Evolutionary conservation across 1,140 invertebrate species (phyloP), one percentile per base, ranked within the genome.

Genomic region (Stegodyphus dumicola): DNA sequence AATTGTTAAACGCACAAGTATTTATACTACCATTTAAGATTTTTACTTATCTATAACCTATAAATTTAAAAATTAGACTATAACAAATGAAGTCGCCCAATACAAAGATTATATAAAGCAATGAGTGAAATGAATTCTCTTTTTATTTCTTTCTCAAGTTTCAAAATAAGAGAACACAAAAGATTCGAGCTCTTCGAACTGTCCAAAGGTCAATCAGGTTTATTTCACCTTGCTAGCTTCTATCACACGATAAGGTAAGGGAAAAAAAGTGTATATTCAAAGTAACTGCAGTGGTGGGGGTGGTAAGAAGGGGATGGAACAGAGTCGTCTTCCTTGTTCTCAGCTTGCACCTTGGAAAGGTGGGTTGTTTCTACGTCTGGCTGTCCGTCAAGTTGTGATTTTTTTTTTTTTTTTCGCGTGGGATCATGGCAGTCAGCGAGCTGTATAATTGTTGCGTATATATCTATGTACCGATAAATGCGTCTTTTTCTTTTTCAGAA

Each of bases 381-480:
- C 48, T 53, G 48, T 67, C 76, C 76, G 54, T 67, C 60, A 54
- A 75, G 60, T 18, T 17, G 76, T 33, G 9, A 66, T 60, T 18
- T 66, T 77, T 60, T 77, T 18, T 66, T 77, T 60, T 77, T 60
- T 51, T 2, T 18, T 17, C 15, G 76, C 48, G 64, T 77, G 76
- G 60, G 60, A 77, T 67, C 76, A 18, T 52, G 64, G 52, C 48
- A 18, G 48, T 54, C 76, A 77, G 64, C 76, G 76, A 51, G 76
- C 76, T 64, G 76, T 67, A 77, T 77, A 77, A 77, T 77, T 77
- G 76, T 53, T 10, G n/a, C 33, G 3, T 52, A 66, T 52, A 49
- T 65, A 67, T 49, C 18, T 52, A 65, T 60, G 52, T 65, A 67
- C 66, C 51, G 60, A 66, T 77, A 77, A 77, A 67, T 67, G 76